These are phyloP conservation scores for Aphrophora alni DNA, from an alignment of 2,888 invertebrate genomes.

Conservation along the genomic window DNA sequence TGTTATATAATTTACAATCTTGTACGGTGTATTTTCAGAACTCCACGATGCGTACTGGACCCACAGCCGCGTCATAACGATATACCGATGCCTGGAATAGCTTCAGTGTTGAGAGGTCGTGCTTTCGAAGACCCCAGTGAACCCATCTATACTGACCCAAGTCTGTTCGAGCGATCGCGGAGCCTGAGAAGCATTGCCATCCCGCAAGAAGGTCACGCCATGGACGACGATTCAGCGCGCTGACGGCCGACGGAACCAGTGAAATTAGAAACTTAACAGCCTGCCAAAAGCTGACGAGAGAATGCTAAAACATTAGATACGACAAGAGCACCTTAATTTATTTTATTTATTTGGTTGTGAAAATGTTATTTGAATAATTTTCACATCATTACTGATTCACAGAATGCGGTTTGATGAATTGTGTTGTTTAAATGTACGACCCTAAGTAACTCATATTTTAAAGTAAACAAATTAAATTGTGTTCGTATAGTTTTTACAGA, in stretches of 20 bases:
- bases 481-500: background rate
- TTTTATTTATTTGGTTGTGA: background rate
- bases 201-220: constrained; percentile 47
- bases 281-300: background rate
- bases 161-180: constrained; percentile 84
- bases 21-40: background rate
- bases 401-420: background rate
- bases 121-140: constrained; percentile 90
- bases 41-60: background rate
- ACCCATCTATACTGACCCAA: constrained; percentile 92
- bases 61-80: constrained; percentile 11
- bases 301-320: too few relatives aligned
- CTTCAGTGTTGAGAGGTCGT: constrained; percentile 48
- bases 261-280: background rate
- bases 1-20: too few relatives aligned
- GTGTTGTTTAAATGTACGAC: background rate
- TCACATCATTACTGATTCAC: background rate
- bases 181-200: constrained; percentile 63
- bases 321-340: background rate
- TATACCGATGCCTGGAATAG: constrained; percentile 27
- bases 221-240: constrained; percentile 30
- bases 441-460: too few relatives aligned
- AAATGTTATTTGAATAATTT: too few relatives aligned
- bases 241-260: background rate
- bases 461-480: background rate